These are phyloP conservation scores for Coptodon bakossiorum DNA, from an alignment of 2,113 vertebrate genomes.

Conservation along the genomic window DNA sequence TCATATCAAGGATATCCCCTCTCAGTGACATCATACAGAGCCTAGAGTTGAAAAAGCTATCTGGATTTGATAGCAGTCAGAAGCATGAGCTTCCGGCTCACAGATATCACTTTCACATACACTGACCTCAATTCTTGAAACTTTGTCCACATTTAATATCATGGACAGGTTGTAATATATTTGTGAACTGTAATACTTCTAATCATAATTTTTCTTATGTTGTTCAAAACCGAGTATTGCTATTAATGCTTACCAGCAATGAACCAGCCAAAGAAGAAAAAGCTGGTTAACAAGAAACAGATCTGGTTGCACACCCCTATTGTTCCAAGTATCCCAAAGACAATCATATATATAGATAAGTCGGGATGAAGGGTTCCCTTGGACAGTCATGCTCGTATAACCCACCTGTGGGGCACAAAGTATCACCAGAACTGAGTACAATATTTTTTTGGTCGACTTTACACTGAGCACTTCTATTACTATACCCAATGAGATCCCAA, in stretches of 20 bases:
- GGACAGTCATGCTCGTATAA: fast-evolving
- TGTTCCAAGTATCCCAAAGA: not conserved
- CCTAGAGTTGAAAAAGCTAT: not conserved
- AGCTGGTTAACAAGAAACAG: not conserved
- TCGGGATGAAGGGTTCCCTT: fast-evolving
- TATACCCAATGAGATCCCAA: not conserved
- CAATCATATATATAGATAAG: fast-evolving
- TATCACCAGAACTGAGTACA: not conserved
- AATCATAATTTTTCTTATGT: not conserved
- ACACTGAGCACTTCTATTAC: not conserved
- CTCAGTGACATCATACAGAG: fast-evolving
- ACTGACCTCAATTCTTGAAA: not conserved
- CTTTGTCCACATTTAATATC: not conserved
- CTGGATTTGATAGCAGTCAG: too few species aligned
- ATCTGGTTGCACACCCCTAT: not conserved
- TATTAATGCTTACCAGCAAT: not conserved
- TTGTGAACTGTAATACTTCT: not conserved
- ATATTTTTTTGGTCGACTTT: not conserved
- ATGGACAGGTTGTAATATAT: not conserved
- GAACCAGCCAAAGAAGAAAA: fast-evolving
- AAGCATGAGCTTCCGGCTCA: fast-evolving
- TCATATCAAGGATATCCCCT: not conserved
- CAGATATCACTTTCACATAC: not conserved
- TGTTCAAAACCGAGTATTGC: not conserved
- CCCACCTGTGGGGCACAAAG: not conserved